A percentile compares a stretch with the other conserved stretches of the same genome.
Conservation (phyloP, 2,888 invertebrate species). For the Nomada fucata region DNA sequence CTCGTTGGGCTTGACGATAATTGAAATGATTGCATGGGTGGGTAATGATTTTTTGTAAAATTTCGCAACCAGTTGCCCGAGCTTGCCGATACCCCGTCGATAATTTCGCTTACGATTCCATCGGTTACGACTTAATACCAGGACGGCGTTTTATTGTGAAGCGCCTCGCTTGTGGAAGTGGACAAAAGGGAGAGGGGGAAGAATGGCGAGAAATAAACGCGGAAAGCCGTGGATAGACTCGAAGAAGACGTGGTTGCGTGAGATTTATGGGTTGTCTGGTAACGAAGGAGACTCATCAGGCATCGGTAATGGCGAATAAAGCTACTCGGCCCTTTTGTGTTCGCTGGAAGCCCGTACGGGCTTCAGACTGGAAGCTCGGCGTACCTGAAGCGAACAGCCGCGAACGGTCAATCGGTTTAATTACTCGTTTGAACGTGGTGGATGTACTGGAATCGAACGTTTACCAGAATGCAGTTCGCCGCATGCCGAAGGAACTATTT, state of each 20-base stretch:
- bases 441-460: conserved; percentile 49
- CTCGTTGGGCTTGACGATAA: conserved; percentile 17
- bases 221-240: conserved; percentile 39
- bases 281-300: conserved; percentile 78
- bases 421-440: conserved; percentile 61
- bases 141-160: conserved; percentile 58
- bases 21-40: neutral
- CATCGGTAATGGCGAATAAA: conserved; percentile 72
- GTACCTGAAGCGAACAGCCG: conserved; percentile 42
- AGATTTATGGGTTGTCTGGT: conserved; percentile 75
- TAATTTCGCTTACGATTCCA: conserved; percentile 32
- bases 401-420: conserved; percentile 72
- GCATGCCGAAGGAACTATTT: conserved; percentile 39
- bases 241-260: conserved; percentile 42
- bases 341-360: conserved; percentile 11
- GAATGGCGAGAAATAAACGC: conserved; percentile 25
- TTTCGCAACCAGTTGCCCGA: too few relatives aligned
- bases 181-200: conserved; percentile 37
- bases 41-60: conserved; percentile 6
- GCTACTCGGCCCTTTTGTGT: conserved; percentile 69
- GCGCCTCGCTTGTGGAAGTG: conserved; percentile 27
- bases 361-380: conserved; percentile 29
- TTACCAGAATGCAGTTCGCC: conserved; percentile 41
- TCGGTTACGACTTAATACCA: conserved; percentile 32
- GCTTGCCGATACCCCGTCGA: too few relatives aligned